These are phyloP conservation scores for Drosophila ogumai DNA, from an alignment of 1,140 invertebrate species.

Conservation along the genomic window DNA sequence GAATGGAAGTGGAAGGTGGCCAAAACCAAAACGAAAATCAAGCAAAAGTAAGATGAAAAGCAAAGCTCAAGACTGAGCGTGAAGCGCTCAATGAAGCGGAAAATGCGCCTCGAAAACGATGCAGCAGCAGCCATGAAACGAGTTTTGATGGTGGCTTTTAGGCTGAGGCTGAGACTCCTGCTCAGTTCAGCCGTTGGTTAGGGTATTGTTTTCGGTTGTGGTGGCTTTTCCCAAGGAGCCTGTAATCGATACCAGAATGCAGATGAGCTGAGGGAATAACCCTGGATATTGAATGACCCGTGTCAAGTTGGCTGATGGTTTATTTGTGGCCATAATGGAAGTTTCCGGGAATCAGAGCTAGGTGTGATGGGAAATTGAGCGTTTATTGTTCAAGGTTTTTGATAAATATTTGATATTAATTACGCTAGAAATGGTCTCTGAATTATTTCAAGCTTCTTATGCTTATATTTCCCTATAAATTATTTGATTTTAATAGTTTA, in stretches of 20 bases:
- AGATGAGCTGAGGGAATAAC: slow-evolving; percentile 25
- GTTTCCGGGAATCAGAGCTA: neutral
- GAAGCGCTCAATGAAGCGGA: slow-evolving; percentile 76
- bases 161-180: neutral
- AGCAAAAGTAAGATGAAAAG: slow-evolving; percentile 20
- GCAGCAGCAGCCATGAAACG: slow-evolving; percentile 64
- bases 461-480: no score
- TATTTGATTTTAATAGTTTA: neutral
- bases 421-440: neutral
- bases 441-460: no score
- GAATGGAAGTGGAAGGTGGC: slow-evolving; percentile 56
- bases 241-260: slow-evolving; percentile 35
- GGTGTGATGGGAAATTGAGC: neutral
- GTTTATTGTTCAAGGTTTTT: neutral
- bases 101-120: slow-evolving; percentile 76
- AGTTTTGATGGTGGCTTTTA: slow-evolving; percentile 40
- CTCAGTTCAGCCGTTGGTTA: slow-evolving; percentile 6
- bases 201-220: slow-evolving; percentile 28
- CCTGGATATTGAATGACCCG: slow-evolving; percentile 17
- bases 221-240: slow-evolving; percentile 28
- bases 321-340: slow-evolving; percentile 2
- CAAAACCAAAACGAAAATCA: slow-evolving; percentile 22
- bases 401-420: neutral
- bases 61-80: slow-evolving; percentile 43
- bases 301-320: slow-evolving; percentile 24